phyloP scores from a whole-genome alignment of 2,797 vertebrate species.

The Sardinella longiceps region DNA sequence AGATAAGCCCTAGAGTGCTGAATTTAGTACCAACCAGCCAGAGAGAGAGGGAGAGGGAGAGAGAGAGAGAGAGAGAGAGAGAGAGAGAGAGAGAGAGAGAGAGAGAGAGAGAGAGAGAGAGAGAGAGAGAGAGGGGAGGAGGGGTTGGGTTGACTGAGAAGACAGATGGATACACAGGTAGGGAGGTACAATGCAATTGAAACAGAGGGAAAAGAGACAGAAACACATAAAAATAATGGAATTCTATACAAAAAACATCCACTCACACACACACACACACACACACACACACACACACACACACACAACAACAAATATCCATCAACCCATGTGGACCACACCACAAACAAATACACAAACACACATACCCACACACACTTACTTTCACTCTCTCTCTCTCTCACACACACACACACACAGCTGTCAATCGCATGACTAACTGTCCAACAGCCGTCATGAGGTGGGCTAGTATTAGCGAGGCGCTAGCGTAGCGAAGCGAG shows the following conservation, averaged over 20 bases:
- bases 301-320: background rate
- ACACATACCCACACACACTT: background rate
- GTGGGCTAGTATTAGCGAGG: slow-evolving; percentile 44
- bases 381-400: too few species aligned
- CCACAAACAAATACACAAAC: background rate
- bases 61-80: background rate
- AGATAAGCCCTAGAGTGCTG: slow-evolving; percentile 11
- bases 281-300: too few species aligned
- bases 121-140: slow-evolving; percentile 1
- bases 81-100: background rate
- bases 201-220: too few species aligned
- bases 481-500: slow-evolving; percentile 34
- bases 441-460: slow-evolving; percentile 3
- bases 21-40: background rate
- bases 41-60: too few species aligned
- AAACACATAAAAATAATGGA: too few species aligned
- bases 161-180: background rate
- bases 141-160: too few species aligned
- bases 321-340: background rate
- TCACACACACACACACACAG: slow-evolving; percentile 40
- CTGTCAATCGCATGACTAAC: slow-evolving; percentile 48
- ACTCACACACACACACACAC: background rate
- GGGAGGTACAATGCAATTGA: too few species aligned
- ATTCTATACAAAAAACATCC: too few species aligned
- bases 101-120: background rate